Conservation (phyloP, 2,888 invertebrate genomes). For the Acanthosepion esculentum region DNA sequence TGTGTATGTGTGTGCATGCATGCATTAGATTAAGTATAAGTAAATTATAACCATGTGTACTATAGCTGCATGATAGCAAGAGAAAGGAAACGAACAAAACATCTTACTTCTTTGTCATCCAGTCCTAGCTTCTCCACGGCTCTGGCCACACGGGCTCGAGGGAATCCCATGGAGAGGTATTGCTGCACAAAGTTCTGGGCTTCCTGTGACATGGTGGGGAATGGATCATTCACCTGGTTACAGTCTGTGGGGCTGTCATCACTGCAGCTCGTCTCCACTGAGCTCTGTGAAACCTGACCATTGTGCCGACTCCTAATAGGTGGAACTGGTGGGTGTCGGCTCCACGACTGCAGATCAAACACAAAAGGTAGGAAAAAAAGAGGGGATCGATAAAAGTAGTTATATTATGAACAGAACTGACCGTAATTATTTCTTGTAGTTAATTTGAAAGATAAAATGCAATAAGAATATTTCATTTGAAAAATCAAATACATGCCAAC, state of each 20-base stretch:
- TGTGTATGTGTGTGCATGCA: too few relatives aligned
- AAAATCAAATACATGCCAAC: neutral
- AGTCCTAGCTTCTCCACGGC: conserved; percentile 85
- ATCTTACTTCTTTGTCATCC: conserved; percentile 87
- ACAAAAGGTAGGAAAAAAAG: neutral
- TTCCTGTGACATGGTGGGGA: conserved; percentile 76
- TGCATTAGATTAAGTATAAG: too few relatives aligned
- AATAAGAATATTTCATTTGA: neutral
- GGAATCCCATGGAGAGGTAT: conserved; percentile 91
- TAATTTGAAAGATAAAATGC: neutral
- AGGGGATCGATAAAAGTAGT: neutral
- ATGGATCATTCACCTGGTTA: conserved; percentile 61
- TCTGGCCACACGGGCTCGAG: conserved; percentile 85
- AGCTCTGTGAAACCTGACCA: conserved; percentile 49
- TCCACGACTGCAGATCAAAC: conserved; percentile 42
- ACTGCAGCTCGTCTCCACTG: conserved; percentile 44
- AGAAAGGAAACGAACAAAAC: neutral
- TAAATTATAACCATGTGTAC: too few relatives aligned
- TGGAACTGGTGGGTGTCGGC: conserved; percentile 48
- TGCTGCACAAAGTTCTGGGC: conserved; percentile 83
- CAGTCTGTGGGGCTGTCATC: conserved; percentile 50
- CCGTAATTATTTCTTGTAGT: neutral
- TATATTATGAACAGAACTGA: neutral
- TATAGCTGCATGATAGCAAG: neutral
- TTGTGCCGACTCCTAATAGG: conserved; percentile 48